Evolutionary conservation across 35 echinoderm and acorn worm species (phyloP).

Genomic region (Hemicentrotus pulcherrimus): DNA sequence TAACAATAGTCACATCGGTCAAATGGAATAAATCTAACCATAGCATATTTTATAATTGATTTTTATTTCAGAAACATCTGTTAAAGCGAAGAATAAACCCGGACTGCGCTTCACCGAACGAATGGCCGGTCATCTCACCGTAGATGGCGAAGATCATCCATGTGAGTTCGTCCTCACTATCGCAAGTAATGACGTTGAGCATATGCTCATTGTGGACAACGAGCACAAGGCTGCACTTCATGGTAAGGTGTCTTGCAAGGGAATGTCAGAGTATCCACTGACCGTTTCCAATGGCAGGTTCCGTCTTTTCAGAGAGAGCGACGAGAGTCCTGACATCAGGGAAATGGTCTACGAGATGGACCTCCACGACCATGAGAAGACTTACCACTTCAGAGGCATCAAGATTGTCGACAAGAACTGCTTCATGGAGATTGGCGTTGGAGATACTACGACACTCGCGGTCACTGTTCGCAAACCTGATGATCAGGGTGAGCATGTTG

Average conservation of each 20-base stretch:
- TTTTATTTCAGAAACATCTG: background rate
- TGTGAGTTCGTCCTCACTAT: slow-evolving; percentile 75
- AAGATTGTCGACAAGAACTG: slow-evolving; percentile 75
- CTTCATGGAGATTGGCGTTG: slow-evolving; percentile 70
- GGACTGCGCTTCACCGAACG: slow-evolving; percentile 73
- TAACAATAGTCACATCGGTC: too few relatives aligned
- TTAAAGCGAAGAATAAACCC: slow-evolving; percentile 31
- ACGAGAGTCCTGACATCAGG: slow-evolving; percentile 46
- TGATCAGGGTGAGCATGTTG: slow-evolving; percentile 45
- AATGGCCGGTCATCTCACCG: slow-evolving; percentile 55
- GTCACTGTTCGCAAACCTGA: slow-evolving; percentile 57
- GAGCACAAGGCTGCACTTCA: slow-evolving; percentile 57
- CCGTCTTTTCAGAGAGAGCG: slow-evolving; percentile 60
- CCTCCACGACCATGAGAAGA: slow-evolving; percentile 54
- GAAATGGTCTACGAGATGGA: slow-evolving; percentile 76
- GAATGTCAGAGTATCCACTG: slow-evolving; percentile 60
- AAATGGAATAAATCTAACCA: too few relatives aligned
- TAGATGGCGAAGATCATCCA: slow-evolving; percentile 32
- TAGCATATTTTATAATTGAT: background rate
- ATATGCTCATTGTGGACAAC: slow-evolving; percentile 60
- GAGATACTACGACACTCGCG: slow-evolving; percentile 65
- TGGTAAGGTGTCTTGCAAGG: slow-evolving; percentile 58
- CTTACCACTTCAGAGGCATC: slow-evolving; percentile 65
- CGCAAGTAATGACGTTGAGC: slow-evolving; percentile 54
- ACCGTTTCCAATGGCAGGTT: slow-evolving; percentile 67